Base-by-base conservation (phyloP, 2,797 vertebrate genomes). In the Lateolabrax maculatus region DNA sequence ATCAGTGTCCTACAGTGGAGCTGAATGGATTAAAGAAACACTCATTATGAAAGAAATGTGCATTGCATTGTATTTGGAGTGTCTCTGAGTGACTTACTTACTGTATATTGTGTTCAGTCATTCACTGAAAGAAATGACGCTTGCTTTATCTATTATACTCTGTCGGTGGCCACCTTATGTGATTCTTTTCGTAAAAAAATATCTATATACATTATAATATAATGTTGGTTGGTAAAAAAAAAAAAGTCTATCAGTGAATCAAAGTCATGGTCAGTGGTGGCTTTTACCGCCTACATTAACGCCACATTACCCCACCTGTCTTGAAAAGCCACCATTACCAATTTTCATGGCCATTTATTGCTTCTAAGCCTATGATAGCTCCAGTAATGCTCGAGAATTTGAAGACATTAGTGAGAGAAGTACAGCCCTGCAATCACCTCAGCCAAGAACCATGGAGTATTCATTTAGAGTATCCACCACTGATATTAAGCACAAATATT, bases 311-410 rank as follows among this genome's bases (percentile, higher is more conserved):
- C 21, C 41, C 8, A 18, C 27, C 36, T 48, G 36, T 15, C 31
- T 41, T 27, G 23, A 73, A 62, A 57, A 63, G 39, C 48, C 27
- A 49, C 63, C 46, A 43, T 62, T 71, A 46, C 51, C 19, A 55
- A 58, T 58, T 52, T 78, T 67, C 49, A 56, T 43, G 48, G 52
- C 23, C 68, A 56, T 70, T 71, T 39, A 60, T 68, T 69, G 51
- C 69, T 41, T 60, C 25, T 66, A 75, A 75, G 46, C 70, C 61
- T 80, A 60, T 52, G 60, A 69, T 51, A 39, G 56, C 69, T 73
- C 37, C 80, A 75, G 31, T 69, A 66, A 84, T 77, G 66, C 48
- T 64, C 12, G 19, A 39, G 64, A 4, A 76, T 80, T 62, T 66
- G 46, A 5, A 25, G 41, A 79, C 79, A 78, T 77, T 77, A 75